phyloP scores from a whole-genome alignment of 2,113 vertebrate genomes.

The Rhinopomastus cyanomelas region DNA sequence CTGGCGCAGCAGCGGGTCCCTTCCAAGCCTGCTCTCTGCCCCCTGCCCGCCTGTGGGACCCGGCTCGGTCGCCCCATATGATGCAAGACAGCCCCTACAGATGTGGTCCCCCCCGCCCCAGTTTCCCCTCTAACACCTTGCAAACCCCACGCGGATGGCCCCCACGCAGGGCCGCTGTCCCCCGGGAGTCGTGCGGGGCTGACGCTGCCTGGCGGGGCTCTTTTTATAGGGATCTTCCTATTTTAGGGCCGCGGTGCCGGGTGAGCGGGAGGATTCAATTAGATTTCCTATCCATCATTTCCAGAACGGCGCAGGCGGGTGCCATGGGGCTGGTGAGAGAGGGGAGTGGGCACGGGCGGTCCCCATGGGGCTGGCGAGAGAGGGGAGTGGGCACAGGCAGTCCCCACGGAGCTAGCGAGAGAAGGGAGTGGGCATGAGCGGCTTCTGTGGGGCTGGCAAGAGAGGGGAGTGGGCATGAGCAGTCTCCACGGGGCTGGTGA shows the following conservation, averaged over 20 bases:
- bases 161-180: too few species aligned
- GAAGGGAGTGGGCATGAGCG: too few species aligned
- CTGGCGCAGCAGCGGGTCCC: background rate
- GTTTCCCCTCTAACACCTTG: too few species aligned
- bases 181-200: too few species aligned
- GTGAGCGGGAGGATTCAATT: conserved; percentile 58
- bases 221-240: conserved; percentile 64
- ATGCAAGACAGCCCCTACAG: background rate
- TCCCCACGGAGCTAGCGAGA: too few species aligned
- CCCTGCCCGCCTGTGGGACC: background rate
- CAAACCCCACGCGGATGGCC: too few species aligned
- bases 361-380: too few species aligned
- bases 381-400: too few species aligned
- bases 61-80: accelerated
- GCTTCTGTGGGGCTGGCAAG: too few species aligned
- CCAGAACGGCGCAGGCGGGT: background rate
- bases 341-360: background rate
- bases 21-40: background rate
- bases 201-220: conserved; percentile 49
- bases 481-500: too few species aligned
- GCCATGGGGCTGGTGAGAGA: background rate
- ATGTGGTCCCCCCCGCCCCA: too few species aligned
- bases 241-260: conserved; percentile 53
- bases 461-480: too few species aligned
- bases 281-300: conserved; percentile 49